Evolutionary conservation across 2,888 invertebrate species (phyloP), one percentile per base, ranked within the genome.

Genomic region (Liopterus haemorrhoidalis): DNA sequence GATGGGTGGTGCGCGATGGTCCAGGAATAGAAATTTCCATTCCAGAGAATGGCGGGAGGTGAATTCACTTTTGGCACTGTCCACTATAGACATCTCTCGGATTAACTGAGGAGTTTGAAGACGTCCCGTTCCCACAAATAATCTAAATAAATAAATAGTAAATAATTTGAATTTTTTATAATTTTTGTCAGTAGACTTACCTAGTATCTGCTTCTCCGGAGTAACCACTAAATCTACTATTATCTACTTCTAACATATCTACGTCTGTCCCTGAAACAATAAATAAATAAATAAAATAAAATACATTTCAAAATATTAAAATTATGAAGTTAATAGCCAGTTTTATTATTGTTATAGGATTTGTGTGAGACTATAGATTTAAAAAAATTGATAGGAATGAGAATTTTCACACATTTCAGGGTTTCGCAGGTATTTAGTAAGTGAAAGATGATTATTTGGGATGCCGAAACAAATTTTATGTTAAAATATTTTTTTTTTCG

Each of bases 1-100:
- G 38, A 93, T 89, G 0, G 89, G 85, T 2, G 91, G 85, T 1
- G 91, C 92, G 59, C 92, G 79, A 61, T 93, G 91, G 63, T 95
- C 94, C 18, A 95, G 68, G 63, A 91, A 93, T 15, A 95, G 70
- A 63, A 93, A 95, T 66, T 95, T 94, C 94, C 94, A 95, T 65
- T 95, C 94, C 53, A 95, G 74, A 63, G 91, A 93, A 62, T 94
- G 92, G 16, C 92, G 74, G 0, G 94, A 94, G 0, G 87, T 88
- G 62, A 95, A 95, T 70, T 94, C 93, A 55, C 77, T 81, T 57
- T 85, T 81, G 2, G 74, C 75, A 0, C 79, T 76, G 62, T 89
- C 89, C 8, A 85, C 75, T 2, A 89, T 73, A 0, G 88, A 83
- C 70, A 92, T 84, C 68, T 93, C 92, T 14, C 88, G 75, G 33